These are phyloP conservation scores for Pangasius djambal DNA, from an alignment of 2,797 vertebrate genomes.

Conservation along the genomic window DNA sequence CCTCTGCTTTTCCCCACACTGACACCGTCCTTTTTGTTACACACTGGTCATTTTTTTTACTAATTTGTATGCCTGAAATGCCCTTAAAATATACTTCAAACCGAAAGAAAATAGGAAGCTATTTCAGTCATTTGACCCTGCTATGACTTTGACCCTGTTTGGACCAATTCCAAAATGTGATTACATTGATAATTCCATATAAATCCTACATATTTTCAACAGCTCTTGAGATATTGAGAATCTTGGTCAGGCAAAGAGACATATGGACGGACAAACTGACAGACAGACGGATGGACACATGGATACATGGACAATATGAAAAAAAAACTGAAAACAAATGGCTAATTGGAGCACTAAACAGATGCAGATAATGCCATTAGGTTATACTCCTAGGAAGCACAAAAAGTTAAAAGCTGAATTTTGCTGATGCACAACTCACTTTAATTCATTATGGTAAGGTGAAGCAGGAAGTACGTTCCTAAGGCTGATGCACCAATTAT, in stretches of 20 bases:
- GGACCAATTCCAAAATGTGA: neutral
- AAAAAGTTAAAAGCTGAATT: neutral
- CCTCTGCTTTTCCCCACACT: neutral
- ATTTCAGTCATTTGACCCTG: neutral
- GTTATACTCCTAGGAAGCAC: neutral
- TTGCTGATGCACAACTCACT: neutral
- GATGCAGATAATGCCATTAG: neutral
- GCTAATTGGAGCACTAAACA: conserved; percentile 4
- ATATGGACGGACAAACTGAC: neutral
- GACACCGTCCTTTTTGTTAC: neutral
- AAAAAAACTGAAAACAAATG: no score
- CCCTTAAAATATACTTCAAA: neutral
- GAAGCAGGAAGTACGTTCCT: neutral
- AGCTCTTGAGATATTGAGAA: neutral
- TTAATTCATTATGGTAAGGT: neutral
- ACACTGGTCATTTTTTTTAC: neutral
- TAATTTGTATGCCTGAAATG: neutral
- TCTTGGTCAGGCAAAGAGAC: neutral
- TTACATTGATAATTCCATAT: neutral
- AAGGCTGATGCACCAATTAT: neutral
- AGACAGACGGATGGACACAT: neutral
- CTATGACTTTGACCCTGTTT: neutral
- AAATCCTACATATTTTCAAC: neutral
- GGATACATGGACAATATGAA: neutral
- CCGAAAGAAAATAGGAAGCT: neutral